phyloP scores from a whole-genome alignment of 2,113 vertebrate species.

The Eonycteris spelaea region DNA sequence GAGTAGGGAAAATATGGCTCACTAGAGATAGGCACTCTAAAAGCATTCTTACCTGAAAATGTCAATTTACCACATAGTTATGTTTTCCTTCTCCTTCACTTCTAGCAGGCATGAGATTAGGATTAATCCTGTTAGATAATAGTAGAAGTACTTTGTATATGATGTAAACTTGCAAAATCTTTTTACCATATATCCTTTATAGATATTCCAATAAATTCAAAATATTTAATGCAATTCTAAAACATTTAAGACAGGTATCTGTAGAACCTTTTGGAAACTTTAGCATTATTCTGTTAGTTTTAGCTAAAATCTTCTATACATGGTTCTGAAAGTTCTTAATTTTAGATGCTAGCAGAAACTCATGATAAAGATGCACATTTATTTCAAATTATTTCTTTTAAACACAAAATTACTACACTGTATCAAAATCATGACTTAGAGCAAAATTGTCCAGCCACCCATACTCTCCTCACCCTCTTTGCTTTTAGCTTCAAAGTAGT shows the following conservation, averaged over 20 bases:
- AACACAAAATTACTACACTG: not conserved
- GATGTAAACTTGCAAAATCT: slow-evolving; percentile 62
- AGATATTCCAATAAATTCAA: slow-evolving; percentile 66
- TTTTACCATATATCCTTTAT: slow-evolving; percentile 46
- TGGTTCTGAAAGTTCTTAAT: slow-evolving; percentile 24
- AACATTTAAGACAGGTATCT: slow-evolving; percentile 47
- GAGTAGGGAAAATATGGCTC: slow-evolving; percentile 87
- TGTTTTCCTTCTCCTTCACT: slow-evolving; percentile 41
- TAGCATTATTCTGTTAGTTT: not conserved
- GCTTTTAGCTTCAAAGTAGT: slow-evolving; percentile 54
- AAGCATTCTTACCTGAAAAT: slow-evolving; percentile 79
- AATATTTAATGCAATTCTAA: slow-evolving; percentile 70
- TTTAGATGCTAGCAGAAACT: not conserved
- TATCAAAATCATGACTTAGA: not conserved
- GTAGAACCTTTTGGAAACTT: not conserved
- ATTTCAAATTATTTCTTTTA: slow-evolving; percentile 57
- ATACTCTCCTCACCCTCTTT: slow-evolving; percentile 1
- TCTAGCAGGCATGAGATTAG: slow-evolving; percentile 72
- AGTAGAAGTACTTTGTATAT: slow-evolving; percentile 67
- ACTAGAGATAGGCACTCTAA: slow-evolving; percentile 86
- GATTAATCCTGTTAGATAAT: slow-evolving; percentile 77
- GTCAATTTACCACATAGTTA: slow-evolving; percentile 63
- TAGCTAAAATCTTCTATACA: not conserved
- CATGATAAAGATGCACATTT: not conserved
- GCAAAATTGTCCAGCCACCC: not conserved